A percentile compares a stretch with the other conserved stretches of the same genome.
Evolutionary conservation across 1,140 invertebrate genomes (phyloP).

Genomic region (Apis dorsata): DNA sequence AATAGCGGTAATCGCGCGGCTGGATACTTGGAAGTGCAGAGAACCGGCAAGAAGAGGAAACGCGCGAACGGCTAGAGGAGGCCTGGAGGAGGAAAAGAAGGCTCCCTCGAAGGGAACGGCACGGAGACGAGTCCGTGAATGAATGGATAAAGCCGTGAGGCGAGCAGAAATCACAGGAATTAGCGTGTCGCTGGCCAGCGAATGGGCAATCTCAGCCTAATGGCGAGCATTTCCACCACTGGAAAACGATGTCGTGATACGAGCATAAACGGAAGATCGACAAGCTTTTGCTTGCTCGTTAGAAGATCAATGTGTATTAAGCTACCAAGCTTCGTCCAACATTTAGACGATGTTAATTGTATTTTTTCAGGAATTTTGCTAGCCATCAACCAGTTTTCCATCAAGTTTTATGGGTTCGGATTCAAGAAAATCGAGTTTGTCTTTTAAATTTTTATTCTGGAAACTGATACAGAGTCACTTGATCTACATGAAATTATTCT

Average conservation of each 20-base stretch:
- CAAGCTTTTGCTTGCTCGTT: slow-evolving; percentile 68
- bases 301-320: slow-evolving; percentile 59
- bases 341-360: slow-evolving; percentile 72
- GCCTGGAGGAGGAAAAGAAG: slow-evolving; percentile 47
- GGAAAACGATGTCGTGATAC: slow-evolving; percentile 69
- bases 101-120: slow-evolving; percentile 34
- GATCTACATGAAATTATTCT: no score
- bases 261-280: slow-evolving; percentile 66
- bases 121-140: slow-evolving; percentile 45
- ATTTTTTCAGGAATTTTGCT: slow-evolving; percentile 43
- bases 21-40: slow-evolving; percentile 54
- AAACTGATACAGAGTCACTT: no score
- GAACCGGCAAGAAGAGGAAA: slow-evolving; percentile 46
- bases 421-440: no score
- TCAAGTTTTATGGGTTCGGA: no score
- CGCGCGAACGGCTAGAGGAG: background rate
- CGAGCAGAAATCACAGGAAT: slow-evolving; percentile 65
- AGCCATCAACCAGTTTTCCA: background rate
- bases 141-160: slow-evolving; percentile 20
- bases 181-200: slow-evolving; percentile 63
- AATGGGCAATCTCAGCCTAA: slow-evolving; percentile 66
- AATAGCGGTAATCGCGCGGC: slow-evolving; percentile 61
- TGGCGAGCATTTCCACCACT: slow-evolving; percentile 66
- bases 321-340: slow-evolving; percentile 52
- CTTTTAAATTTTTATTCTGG: no score